Conservation (phyloP, 2,888 invertebrate genomes). For the Sclerodermus sp. region DNA sequence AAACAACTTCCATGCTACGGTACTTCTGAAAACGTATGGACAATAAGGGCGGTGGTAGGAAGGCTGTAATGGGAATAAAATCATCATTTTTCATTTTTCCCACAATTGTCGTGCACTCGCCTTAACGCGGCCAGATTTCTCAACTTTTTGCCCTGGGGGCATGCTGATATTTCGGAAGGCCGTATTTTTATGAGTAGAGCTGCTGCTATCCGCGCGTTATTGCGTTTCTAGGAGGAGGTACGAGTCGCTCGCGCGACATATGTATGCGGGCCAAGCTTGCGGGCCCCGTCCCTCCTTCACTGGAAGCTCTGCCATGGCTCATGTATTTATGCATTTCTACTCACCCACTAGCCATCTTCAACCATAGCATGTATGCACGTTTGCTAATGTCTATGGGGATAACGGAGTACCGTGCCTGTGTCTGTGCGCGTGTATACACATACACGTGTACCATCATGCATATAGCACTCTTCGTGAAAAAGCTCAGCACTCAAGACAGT, state of each 20-base stretch:
- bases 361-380: too few relatives aligned
- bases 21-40: too few relatives aligned
- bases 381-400: too few relatives aligned
- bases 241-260: slow-evolving; percentile 36
- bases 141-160: slow-evolving; percentile 21
- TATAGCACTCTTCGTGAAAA: slow-evolving; percentile 1
- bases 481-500: too few relatives aligned
- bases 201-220: slow-evolving; percentile 44
- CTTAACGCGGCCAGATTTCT: slow-evolving; percentile 3
- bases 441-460: background rate
- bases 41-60: too few relatives aligned
- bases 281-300: slow-evolving; percentile 32
- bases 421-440: background rate
- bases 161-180: slow-evolving; percentile 33
- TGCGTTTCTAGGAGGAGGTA: slow-evolving; percentile 39
- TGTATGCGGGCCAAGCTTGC: slow-evolving; percentile 46
- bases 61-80: slow-evolving; percentile 4
- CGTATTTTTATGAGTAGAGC: slow-evolving; percentile 39
- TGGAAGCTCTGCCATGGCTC: slow-evolving; percentile 40
- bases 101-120: slow-evolving; percentile 1
- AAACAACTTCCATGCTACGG: too few relatives aligned
- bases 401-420: background rate
- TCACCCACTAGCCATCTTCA: background rate
- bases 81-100: slow-evolving; percentile 8
- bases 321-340: slow-evolving; percentile 55